Percentiles rank a stretch among this genome's conserved stretches.
Evolutionary conservation across 2,888 invertebrate species (phyloP).

Genomic region (Orthonevra nobilis): DNA sequence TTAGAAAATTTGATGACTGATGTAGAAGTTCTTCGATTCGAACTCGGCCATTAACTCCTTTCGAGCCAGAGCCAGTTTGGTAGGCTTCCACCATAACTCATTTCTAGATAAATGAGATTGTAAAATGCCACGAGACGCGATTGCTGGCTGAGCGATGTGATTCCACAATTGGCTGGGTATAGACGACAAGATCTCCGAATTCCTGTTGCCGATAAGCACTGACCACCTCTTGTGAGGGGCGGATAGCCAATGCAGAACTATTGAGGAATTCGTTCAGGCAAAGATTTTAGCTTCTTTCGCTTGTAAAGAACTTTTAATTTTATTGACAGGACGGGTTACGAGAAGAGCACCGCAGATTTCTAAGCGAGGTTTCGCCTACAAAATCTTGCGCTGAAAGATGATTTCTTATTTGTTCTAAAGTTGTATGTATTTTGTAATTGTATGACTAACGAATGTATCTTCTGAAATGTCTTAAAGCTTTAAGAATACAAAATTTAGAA

Average conservation of each 20-base stretch:
- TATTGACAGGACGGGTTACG: constrained; percentile 23
- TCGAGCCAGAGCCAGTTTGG: background rate
- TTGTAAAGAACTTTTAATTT: constrained; percentile 14
- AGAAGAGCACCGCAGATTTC: constrained; percentile 27
- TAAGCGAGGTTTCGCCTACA: background rate
- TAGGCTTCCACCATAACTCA: constrained; percentile 18
- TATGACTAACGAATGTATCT: too few relatives aligned
- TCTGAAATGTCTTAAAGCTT: too few relatives aligned
- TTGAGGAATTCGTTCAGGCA: constrained; percentile 26
- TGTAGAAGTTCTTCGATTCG: too few relatives aligned
- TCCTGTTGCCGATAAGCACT: constrained; percentile 27
- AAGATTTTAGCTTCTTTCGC: background rate
- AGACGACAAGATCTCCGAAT: constrained; percentile 24
- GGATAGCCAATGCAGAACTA: constrained; percentile 42
- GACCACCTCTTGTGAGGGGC: constrained; percentile 36
- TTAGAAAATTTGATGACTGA: too few relatives aligned
- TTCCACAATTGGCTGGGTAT: constrained; percentile 9
- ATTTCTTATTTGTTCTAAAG: too few relatives aligned
- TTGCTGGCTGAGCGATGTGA: constrained; percentile 30
- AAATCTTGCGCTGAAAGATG: too few relatives aligned
- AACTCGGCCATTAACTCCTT: background rate
- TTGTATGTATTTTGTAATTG: too few relatives aligned
- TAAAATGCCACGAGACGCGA: constrained; percentile 20
- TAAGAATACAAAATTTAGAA: too few relatives aligned
- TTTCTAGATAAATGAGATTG: too few relatives aligned